Percentiles rank a stretch among this genome's conserved stretches.
These are phyloP conservation scores for Automeris io DNA, from an alignment of 2,888 invertebrate genomes.

Conservation along the genomic window DNA sequence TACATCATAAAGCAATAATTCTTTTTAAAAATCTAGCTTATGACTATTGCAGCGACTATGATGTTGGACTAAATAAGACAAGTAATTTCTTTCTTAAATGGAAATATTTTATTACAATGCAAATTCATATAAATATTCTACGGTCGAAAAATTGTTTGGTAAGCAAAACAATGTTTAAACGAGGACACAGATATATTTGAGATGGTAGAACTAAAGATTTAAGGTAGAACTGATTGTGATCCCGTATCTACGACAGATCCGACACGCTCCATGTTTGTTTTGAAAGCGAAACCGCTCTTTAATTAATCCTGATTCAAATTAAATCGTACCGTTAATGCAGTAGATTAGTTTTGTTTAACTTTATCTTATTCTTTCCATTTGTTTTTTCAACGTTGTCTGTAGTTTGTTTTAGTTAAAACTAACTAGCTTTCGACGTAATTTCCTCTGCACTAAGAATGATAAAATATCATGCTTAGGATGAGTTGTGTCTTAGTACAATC, in stretches of 20 bases:
- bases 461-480: too few species aligned
- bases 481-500: too few species aligned
- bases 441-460: too few species aligned
- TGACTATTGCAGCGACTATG: too few species aligned
- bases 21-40: too few species aligned
- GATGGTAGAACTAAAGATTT: slow-evolving; percentile 60
- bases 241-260: slow-evolving; percentile 34
- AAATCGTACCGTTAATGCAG: slow-evolving; percentile 43
- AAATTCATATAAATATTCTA: slow-evolving; percentile 6
- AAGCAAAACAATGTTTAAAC: slow-evolving; percentile 40
- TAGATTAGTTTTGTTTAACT: slow-evolving; percentile 33
- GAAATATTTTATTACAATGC: too few species aligned
- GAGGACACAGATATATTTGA: slow-evolving; percentile 50
- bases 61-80: too few species aligned
- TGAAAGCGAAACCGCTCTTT: slow-evolving; percentile 43
- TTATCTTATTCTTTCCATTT: slow-evolving; percentile 5
- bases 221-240: too few species aligned
- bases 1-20: too few species aligned
- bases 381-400: background rate
- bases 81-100: too few species aligned
- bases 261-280: slow-evolving; percentile 33
- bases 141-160: slow-evolving; percentile 39
- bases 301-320: slow-evolving; percentile 49
- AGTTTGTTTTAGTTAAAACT: too few species aligned
- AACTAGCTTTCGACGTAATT: too few species aligned